Base-by-base conservation (phyloP, 2,113 vertebrate species). In the Hypomesus transpacificus region DNA sequence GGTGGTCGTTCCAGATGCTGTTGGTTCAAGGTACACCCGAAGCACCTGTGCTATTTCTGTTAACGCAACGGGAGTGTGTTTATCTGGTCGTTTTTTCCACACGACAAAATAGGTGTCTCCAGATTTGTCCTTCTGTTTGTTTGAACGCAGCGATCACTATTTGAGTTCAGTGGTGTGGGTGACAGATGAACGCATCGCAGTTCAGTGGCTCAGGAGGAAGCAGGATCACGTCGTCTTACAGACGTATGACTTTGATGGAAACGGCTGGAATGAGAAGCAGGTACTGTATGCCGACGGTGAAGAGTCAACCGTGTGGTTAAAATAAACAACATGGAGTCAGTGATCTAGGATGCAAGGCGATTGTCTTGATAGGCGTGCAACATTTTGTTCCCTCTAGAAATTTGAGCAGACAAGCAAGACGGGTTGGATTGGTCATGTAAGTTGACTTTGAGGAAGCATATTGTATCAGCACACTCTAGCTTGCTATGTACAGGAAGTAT, bases 381-480 rank as follows among this genome's bases (percentile, higher is more conserved):
- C 60, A 87, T 87, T 71, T 73, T 88, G 75, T 79, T 87, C 88
- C 91, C 82, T 72, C 22, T 86, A 90, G 85, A 93, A 93, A 80
- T 94, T 94, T 75, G 77, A 93, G 79, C 95, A 98, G 90, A 92
- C 87, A 66, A 98, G 95, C 87, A 89, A 85, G 85, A 95, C 94
- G 14, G 97, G 97, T 88, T 99, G 97, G 97, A 87, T 96, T 80
- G 97, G 96, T 69, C 93, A 93, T 84, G 97, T 98, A 92, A 87
- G 96, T 95, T 50, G 31, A 62, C 50, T 71, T 21, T 57, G 9
- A 70, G 62, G 51, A 14, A 56, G 13, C 70, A 56, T 17, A 66
- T 0, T 1, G 39, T 5, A 1, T 0, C 17, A 39, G 16, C 68
- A 2, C 16, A 34, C 63, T 34, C 3, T 53, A 54, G 56, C 16